These are phyloP conservation scores for Aphodius sticticus DNA, from an alignment of 2,888 invertebrate species.

Conservation along the genomic window DNA sequence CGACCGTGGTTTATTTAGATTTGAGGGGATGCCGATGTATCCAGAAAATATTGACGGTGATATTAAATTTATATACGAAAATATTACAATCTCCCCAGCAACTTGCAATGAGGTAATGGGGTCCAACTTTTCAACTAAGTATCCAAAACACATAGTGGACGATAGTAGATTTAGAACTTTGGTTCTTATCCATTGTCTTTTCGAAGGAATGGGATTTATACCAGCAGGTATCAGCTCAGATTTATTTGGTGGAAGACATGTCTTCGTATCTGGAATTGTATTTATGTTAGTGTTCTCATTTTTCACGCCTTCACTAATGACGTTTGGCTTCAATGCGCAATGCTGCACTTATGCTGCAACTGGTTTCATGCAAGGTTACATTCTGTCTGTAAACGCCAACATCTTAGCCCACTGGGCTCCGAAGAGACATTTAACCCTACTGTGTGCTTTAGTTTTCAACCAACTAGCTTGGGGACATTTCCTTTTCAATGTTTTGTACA, in stretches of 20 bases:
- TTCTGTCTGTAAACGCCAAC: not conserved
- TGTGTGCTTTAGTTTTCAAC: not conserved
- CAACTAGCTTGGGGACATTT: not conserved
- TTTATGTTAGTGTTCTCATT: not conserved
- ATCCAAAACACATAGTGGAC: not conserved
- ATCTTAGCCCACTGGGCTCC: not conserved
- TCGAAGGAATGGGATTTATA: not conserved
- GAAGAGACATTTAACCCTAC: not conserved
- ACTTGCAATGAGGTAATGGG: not conserved
- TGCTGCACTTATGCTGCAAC: not conserved
- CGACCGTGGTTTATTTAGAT: too few species aligned
- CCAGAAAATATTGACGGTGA: too few species aligned
- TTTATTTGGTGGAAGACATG: not conserved
- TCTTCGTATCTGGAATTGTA: not conserved
- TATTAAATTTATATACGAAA: too few species aligned
- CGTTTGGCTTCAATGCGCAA: not conserved
- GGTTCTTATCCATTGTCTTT: not conserved
- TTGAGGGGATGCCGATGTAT: too few species aligned
- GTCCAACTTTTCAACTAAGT: not conserved
- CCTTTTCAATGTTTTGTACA: not conserved
- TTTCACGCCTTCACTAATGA: not conserved
- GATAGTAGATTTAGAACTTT: not conserved
- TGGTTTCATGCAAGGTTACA: not conserved
- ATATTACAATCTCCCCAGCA: too few species aligned
- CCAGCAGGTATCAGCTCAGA: not conserved